Conservation (phyloP, 2,113 vertebrate genomes). For the Gopherus flavomarginatus region DNA sequence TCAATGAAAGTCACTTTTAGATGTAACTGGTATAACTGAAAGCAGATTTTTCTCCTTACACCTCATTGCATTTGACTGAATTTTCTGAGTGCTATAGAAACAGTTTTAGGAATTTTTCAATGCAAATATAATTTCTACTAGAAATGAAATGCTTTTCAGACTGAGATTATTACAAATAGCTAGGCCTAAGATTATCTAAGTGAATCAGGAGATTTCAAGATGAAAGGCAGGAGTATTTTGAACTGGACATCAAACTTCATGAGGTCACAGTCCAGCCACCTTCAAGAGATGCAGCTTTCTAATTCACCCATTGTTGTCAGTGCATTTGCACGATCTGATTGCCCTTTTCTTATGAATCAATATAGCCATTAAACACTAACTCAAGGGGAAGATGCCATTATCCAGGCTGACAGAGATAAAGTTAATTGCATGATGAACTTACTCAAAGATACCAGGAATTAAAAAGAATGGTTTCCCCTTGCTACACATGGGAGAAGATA, state of each 20-base stretch:
- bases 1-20: neutral
- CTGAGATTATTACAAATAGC: neutral
- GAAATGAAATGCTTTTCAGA: constrained; percentile 20
- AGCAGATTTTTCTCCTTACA: constrained; percentile 9
- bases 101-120: constrained; percentile 5
- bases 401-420: constrained; percentile 64
- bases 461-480: constrained; percentile 50
- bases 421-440: constrained; percentile 66
- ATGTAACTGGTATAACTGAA: neutral
- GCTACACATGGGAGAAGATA: neutral
- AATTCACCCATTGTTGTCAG: constrained; percentile 59
- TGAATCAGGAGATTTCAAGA: constrained; percentile 4
- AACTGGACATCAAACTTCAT: constrained; percentile 22
- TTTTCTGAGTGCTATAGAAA: neutral
- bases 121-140: neutral
- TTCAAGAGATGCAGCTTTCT: constrained; percentile 44
- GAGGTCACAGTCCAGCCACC: constrained; percentile 58
- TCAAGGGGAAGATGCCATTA: constrained; percentile 65
- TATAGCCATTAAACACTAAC: constrained; percentile 37
- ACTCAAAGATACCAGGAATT: constrained; percentile 50
- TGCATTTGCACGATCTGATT: constrained; percentile 57
- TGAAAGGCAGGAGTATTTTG: constrained; percentile 17
- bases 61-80: constrained; percentile 1
- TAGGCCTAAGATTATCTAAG: neutral
- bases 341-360: constrained; percentile 67